Base-by-base conservation (phyloP, 2,113 vertebrate genomes). In the Heteronetta atricapilla region DNA sequence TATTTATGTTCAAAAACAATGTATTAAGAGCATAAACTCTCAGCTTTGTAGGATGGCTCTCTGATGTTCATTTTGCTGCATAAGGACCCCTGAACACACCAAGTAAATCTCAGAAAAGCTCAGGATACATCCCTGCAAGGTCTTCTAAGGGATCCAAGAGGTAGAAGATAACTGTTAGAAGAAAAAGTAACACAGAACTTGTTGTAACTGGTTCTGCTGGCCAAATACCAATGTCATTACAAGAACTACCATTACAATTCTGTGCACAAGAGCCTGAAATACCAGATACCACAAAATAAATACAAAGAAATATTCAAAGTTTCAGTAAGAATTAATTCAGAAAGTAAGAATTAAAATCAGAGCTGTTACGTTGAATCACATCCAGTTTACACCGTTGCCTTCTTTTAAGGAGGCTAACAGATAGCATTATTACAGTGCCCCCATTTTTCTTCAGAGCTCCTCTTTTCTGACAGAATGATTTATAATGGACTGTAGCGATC, bases 211-310 rank as follows among this genome's bases (percentile, higher is more conserved):
- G 96, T 86, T 93, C 56, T 81, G 28, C 77, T 34, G 68, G 56
- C 21, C 62, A 91, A 90, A 73, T 93, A 87, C 60, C 70, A 79
- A 34, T 50, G 63, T 52, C 86, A 64, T 78, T 70, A 92, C 62
- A 63, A 91, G 31, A 76, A 83, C 48, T 82, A 36, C 75, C 83
- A 90, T 86, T 93, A 87, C 60, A 74, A 59, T 88, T 89, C 88
- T 76, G 59, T 19, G 33, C 63, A 23, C 59, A 87, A 83, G 44
- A 95, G 83, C 84, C 58, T 93, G 89, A 94, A 95, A 88, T 89
- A 93, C 91, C 70, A 92, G 90, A n/a, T 86, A 89, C 50, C 75
- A 72, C 42, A 93, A 84, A 87, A 67, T 53, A 81, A 93, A 93
- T 46, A 80, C 69, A 44, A 93, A 50, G 11, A 85, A 90, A 86